Base-by-base conservation (phyloP, 2,888 invertebrate genomes). In the Plebejus melissa region DNA sequence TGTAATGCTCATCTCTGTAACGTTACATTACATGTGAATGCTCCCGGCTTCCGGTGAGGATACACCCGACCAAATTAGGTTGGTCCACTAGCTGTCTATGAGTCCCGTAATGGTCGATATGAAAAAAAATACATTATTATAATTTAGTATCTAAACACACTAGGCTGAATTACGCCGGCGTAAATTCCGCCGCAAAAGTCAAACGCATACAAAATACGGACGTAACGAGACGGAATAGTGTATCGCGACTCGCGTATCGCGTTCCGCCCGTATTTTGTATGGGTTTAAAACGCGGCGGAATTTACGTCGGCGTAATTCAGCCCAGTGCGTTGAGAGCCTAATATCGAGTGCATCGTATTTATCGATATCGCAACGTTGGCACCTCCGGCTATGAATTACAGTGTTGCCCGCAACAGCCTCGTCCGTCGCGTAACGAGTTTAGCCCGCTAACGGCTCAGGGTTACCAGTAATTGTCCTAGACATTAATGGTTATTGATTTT, bases 371-470 rank as follows among this genome's bases (percentile, higher is more conserved):
- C 71, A 22, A 71, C 36, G 79, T 75, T 76, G 76, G 79, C 72
- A 72, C 72, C 72, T 88, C 85, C 85, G 86, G 87, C 88, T 88
- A 90, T 90, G 90, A 91, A 90, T 90, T 88, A 88, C 88, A 82
- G 83, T 83, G 87, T 87, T 86, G 88, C 90, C 88, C 82, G 87
- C 88, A 89, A 38, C 57, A 54, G 75, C 36, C 76, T 82, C 84
- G 83, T 86, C 83, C 85, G 87, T 85, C 84, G 85, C 87, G 86
- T 90, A 90, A 91, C 87, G 85, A 89, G 85, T 87, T 89, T 90
- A 90, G 81, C 82, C 82, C 83, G 81, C 82, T 22, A 22, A 22
- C 22, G 22, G 22, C 22, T 1, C 36, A 65, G 65, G 65, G 65
- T 65, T 65, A 65, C 65, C 65, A 65, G 65, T 46, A 46, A 11